Evolutionary conservation across 1,140 invertebrate species (phyloP).

Genomic region (Cepaea nemoralis): DNA sequence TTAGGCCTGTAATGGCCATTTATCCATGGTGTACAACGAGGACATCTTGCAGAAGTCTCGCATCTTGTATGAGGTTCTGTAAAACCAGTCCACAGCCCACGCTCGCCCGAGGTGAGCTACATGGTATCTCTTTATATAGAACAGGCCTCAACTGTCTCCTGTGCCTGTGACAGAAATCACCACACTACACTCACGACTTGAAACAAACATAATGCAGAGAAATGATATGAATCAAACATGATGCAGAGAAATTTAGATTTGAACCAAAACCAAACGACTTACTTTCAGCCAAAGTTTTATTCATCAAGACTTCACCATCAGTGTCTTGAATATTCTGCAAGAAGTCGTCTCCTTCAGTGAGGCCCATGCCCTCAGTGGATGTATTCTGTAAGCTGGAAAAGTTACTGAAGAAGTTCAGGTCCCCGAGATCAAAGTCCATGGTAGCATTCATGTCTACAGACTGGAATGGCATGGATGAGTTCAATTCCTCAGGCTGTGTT

Average conservation of each 20-base stretch:
- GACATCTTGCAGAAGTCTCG: too few species aligned
- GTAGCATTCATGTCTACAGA: neutral
- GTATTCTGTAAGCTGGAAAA: neutral
- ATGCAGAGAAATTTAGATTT: neutral
- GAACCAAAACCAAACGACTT: too few species aligned
- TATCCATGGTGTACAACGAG: too few species aligned
- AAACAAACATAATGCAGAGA: neutral
- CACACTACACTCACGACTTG: neutral
- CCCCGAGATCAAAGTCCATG: slow-evolving; percentile 17
- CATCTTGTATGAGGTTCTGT: too few species aligned
- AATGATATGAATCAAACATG: neutral
- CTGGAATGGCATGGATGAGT: neutral
- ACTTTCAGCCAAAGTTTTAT: neutral
- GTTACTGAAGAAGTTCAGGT: neutral
- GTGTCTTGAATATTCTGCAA: neutral
- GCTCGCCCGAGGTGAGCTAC: too few species aligned
- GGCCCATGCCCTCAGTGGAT: neutral
- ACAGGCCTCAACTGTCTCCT: too few species aligned
- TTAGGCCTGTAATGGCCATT: too few species aligned
- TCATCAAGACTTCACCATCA: neutral
- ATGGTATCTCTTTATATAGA: too few species aligned
- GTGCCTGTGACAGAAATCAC: neutral
- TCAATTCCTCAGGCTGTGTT: neutral
- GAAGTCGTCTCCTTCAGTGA: neutral
- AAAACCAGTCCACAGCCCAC: too few species aligned